Conservation (phyloP, 2,797 vertebrate species). For the Lagorchestes hirsutus region DNA sequence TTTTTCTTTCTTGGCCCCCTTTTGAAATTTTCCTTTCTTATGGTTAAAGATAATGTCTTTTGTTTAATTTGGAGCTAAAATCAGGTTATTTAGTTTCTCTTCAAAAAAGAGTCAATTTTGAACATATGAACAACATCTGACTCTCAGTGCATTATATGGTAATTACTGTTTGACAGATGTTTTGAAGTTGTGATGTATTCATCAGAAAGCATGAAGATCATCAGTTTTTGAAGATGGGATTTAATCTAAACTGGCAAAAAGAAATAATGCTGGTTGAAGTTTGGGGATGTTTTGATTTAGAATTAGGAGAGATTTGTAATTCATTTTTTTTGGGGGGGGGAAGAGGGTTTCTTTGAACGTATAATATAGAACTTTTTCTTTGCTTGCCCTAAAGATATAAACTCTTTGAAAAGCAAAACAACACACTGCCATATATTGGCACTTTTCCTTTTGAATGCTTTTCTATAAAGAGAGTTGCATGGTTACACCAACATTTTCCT, state of each 20-base stretch:
- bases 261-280: conserved; percentile 11
- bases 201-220: background rate
- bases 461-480: background rate
- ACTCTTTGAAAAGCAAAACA: background rate
- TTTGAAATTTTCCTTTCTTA: conserved; percentile 39
- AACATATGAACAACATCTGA: conserved; percentile 17
- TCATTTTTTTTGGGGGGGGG: conserved; percentile 9
- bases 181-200: background rate
- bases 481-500: background rate
- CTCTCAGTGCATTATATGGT: background rate
- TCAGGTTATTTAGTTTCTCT: background rate
- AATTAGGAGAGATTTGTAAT: conserved; percentile 39
- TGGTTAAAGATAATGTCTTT: conserved; percentile 41
- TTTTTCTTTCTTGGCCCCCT: background rate
- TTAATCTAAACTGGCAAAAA: conserved; percentile 25
- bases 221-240: conserved; percentile 18
- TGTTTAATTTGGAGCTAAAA: background rate
- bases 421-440: background rate
- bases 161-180: conserved; percentile 17
- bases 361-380: background rate
- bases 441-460: background rate
- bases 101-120: background rate
- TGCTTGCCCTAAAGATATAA: rapidly evolving
- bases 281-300: conserved; percentile 39
- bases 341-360: background rate